These are phyloP conservation scores for Oncorhynchus keta DNA, from an alignment of 2,113 vertebrate genomes.

Conservation along the genomic window DNA sequence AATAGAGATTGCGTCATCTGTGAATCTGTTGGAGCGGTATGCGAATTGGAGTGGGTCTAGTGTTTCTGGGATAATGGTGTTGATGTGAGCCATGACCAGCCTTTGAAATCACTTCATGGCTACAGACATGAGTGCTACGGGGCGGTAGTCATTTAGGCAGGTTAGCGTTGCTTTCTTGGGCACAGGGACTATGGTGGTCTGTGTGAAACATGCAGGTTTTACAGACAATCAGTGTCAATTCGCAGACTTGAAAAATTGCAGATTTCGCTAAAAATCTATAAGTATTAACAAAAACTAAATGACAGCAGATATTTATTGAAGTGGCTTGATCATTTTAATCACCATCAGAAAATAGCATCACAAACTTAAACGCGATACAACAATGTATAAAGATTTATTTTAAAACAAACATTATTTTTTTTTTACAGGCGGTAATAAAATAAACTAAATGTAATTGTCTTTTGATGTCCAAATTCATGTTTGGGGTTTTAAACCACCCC, in stretches of 20 bases:
- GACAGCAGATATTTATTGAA: neutral
- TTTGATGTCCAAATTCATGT: neutral
- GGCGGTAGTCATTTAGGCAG: too few species aligned
- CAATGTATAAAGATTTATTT: neutral
- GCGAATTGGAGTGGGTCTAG: too few species aligned
- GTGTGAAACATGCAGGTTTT: too few species aligned
- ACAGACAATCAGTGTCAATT: constrained; percentile 2
- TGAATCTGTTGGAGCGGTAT: too few species aligned
- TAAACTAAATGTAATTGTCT: neutral
- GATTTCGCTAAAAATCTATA: constrained; percentile 4
- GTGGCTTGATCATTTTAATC: neutral
- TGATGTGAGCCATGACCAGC: too few species aligned
- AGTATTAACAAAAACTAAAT: neutral
- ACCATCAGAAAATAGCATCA: neutral
- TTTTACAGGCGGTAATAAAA: neutral
- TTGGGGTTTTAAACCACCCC: neutral
- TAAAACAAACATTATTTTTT: neutral
- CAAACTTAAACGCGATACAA: neutral
- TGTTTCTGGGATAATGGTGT: too few species aligned
- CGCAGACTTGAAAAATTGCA: constrained; percentile 18
- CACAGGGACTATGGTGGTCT: too few species aligned
- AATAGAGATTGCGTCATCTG: too few species aligned
- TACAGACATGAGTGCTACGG: too few species aligned
- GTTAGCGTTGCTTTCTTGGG: too few species aligned
- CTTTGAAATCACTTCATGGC: too few species aligned